Conservation (phyloP, 1,140 invertebrate species). For the Phocides pigmalion region DNA sequence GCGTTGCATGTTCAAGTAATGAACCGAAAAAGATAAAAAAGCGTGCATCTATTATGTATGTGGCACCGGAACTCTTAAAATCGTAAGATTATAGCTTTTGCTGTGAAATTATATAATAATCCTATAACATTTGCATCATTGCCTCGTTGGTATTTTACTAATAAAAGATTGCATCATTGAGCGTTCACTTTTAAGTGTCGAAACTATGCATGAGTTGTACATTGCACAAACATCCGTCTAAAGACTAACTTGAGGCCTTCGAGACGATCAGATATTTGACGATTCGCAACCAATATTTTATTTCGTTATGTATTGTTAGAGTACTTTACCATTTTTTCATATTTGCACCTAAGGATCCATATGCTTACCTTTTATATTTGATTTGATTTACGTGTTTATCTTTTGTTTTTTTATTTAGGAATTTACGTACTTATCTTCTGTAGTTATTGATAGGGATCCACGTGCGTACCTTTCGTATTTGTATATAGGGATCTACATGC, state of each 20-base stretch:
- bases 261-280: slow-evolving; percentile 38
- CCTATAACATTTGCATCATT: slow-evolving; percentile 41
- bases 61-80: no score
- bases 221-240: slow-evolving; percentile 75
- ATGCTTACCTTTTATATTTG: background rate
- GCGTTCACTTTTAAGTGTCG: slow-evolving; percentile 78
- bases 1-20: no score
- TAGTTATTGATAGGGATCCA: no score
- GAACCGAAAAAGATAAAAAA: no score
- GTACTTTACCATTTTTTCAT: no score
- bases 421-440: no score
- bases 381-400: no score
- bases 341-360: background rate
- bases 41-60: no score
- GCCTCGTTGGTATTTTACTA: slow-evolving; percentile 63
- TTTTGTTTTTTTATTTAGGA: no score
- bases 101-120: slow-evolving; percentile 6
- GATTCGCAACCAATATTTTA: slow-evolving; percentile 9
- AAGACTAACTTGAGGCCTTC: slow-evolving; percentile 38
- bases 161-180: slow-evolving; percentile 75
- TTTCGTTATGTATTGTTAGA: background rate
- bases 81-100: no score
- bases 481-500: no score
- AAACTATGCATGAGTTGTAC: slow-evolving; percentile 72
- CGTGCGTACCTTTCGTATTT: no score